Evolutionary conservation across 2,797 vertebrate genomes (phyloP).

Genomic region (Lerista edwardsae): DNA sequence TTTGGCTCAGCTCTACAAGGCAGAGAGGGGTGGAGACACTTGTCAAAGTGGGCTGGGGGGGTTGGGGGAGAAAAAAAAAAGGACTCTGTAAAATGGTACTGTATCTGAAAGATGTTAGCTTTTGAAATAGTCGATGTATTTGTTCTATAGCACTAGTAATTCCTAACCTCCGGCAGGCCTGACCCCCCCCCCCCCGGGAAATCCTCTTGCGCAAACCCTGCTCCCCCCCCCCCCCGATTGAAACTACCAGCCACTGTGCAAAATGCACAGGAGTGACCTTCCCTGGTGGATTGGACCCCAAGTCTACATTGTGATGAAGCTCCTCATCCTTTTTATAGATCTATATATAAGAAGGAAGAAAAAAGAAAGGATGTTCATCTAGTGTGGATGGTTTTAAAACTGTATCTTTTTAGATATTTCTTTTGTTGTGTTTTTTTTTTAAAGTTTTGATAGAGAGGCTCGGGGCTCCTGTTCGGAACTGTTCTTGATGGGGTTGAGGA

Average conservation of each 20-base stretch:
- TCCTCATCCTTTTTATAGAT: constrained; percentile 47
- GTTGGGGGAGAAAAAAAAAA: background rate
- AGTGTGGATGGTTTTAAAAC: constrained; percentile 36
- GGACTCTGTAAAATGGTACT: constrained; percentile 64
- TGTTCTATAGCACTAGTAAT: constrained; percentile 70
- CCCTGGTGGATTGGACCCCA: background rate
- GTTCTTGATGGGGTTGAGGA: background rate
- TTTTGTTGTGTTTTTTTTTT: constrained; percentile 5
- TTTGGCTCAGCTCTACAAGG: constrained; percentile 51
- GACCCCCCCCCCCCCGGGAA: no score
- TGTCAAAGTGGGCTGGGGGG: background rate
- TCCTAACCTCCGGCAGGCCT: constrained; percentile 46
- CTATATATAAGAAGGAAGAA: constrained; percentile 52
- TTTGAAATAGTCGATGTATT: constrained; percentile 64
- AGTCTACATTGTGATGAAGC: constrained; percentile 67
- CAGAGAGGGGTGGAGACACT: background rate
- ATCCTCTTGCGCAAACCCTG: background rate
- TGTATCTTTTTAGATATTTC: constrained; percentile 37
- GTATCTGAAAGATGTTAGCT: constrained; percentile 65
- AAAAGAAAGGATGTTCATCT: constrained; percentile 42
- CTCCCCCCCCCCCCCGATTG: background rate
- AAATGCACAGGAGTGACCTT: no score
- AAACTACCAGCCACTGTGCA: background rate
- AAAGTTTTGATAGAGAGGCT: background rate
- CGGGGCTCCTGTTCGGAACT: background rate